Evolutionary conservation across 1,140 invertebrate species (phyloP), one percentile per base, ranked within the genome.

Genomic region (Drosophila littoralis): DNA sequence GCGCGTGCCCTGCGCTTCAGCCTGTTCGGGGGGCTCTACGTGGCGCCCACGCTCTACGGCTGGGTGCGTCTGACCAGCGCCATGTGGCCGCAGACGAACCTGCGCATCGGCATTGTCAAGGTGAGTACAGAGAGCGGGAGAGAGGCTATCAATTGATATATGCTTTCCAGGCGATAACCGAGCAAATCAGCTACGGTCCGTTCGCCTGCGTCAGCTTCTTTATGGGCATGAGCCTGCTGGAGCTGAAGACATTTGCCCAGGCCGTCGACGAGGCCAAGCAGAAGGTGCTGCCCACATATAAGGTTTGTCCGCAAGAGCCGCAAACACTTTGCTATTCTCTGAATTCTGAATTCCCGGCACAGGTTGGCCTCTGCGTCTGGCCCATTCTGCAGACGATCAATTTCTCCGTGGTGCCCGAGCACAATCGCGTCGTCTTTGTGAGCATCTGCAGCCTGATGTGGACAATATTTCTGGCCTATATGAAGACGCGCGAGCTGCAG

Each of bases 391-490:
- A 97, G 92, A 96, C 97, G 28, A 93, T 97, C 2, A 98, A 98
- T 84, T 97, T 97, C 81, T 94, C 95, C 9, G 93, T 96, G 36
- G 93, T 98, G 58, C 94, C 95, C 32, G 96, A 97, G 89, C 94
- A 94, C 77, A 97, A 98, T 92, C 94, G 97, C 71, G 96, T 97
- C 10, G 94, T 96, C n/a, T 97, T 97, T 86, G 96, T 97, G 22
- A 97, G 96, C 86, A 90, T 95, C 12, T 97, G 96, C 86, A 97
- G 96, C 93, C 94, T 97, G 54, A 91, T 97, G 67, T 98, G 97
- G 97, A 97, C 96, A 22, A 95, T 95, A 77, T 97, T 97, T 91
- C 93, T 98, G 55, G 96, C 97, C 0, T 97, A 97, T 79, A 97
- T 97, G 96, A 97, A 97, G 91, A 77, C 59, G n/a, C 75, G 59